These are phyloP conservation scores for Apostichopus leukothele DNA, from an alignment of 53 echinoderm and acorn worm species.

Conservation along the genomic window DNA sequence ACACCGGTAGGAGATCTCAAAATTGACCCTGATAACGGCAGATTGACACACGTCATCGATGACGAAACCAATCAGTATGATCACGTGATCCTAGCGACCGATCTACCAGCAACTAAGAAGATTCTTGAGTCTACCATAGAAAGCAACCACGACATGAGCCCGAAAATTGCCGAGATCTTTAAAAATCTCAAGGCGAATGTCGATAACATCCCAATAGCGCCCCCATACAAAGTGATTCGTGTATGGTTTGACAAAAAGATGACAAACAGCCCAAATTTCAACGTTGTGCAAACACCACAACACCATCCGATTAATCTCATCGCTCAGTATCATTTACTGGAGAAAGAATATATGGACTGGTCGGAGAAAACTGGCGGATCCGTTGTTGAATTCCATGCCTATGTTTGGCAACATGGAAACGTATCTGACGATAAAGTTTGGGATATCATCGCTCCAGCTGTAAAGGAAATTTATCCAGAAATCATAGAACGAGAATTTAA, in stretches of 20 bases:
- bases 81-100: constrained; percentile 84
- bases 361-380: constrained; percentile 82
- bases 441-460: constrained; percentile 76
- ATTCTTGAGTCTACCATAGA: constrained; percentile 52
- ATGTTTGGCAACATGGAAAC: constrained; percentile 70
- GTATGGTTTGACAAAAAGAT: constrained; percentile 90
- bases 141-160: background rate
- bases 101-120: constrained; percentile 58
- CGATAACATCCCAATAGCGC: constrained; percentile 63
- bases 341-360: constrained; percentile 80
- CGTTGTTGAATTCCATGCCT: constrained; percentile 75
- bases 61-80: constrained; percentile 62
- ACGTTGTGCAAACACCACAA: constrained; percentile 83
- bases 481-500: constrained; percentile 73
- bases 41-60: constrained; percentile 46
- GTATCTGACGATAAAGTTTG: constrained; percentile 70
- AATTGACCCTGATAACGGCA: constrained; percentile 45
- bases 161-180: background rate
- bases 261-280: constrained; percentile 44
- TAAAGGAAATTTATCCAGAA: constrained; percentile 82
- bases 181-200: constrained; percentile 9
- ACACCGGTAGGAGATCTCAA: constrained; percentile 49
- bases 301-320: constrained; percentile 74
- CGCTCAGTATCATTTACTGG: constrained; percentile 79
- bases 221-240: constrained; percentile 81